Evolutionary conservation across 2,888 invertebrate species (phyloP), one percentile per base, ranked within the genome.

Genomic region (Patella pellucida): DNA sequence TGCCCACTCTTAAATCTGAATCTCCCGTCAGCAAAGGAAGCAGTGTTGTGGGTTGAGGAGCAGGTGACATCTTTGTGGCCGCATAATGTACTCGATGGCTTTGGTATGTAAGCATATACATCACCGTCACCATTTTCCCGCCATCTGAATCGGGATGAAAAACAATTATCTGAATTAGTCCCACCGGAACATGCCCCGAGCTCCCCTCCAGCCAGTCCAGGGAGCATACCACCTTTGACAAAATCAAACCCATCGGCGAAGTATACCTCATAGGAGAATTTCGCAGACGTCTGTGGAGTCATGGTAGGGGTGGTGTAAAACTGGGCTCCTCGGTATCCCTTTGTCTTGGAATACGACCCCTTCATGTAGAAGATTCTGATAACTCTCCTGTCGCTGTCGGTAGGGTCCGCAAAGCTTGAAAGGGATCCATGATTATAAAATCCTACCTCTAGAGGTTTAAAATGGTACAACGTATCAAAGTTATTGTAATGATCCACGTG

Each of bases 101-200:
- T 27, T 0, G 83, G 80, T 15, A 83, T 78, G 69, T 85, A 85
- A 23, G 80, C 74, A 70, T 85, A 84, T 4, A 85, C 82, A 70
- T 84, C 85, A 9, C 83, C 83, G n/a, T 81, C 81, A 7, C 85
- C 85, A 11, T 78, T 23, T 19, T 71, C 52, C 0, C 85, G 73
- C 83, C 83, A 85, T 84, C 83, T 85, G 19, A 83, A 78, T n/a
- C 85, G 68, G 3, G 83, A 82, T 12, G 85, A 83, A 68, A 85
- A 83, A 68, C 85, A 85, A 51, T 78, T 76, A 15, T 81, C 76
- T 3, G 82, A 73, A 15, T 75, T 72, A 15, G 78, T 71, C 3
- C 83, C 84, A 5, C 84, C 83, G 12, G 83, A 84, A 51, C 84
- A 85, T 11, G 77, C 76, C n/a, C 76, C 78, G 7, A 41, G 41